Base-by-base conservation (phyloP, 2,888 invertebrate species). In the Bugula neritina region DNA sequence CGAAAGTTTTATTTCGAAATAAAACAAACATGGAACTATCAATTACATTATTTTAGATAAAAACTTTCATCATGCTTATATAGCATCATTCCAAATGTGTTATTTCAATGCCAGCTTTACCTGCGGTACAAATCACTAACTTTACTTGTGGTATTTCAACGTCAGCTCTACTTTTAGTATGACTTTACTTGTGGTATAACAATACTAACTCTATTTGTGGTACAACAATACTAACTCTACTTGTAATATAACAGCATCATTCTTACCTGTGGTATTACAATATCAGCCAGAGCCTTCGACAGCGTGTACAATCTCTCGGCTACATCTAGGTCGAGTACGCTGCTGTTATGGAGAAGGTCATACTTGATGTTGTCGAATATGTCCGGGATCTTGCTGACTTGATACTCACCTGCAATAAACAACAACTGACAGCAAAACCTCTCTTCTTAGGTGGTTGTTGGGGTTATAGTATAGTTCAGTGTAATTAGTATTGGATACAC, bases 351-450 rank as follows among this genome's bases (percentile, higher is more conserved):
- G 81, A 98, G 97, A 76, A 98, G 86, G 85, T 99, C 99, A 76
- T 86, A 99, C 83, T 99, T 99, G 79, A 99, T 98, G 83, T 98
- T 98, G 86, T 99, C 99, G 81, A 99, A 99, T 77, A 99, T 99
- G 83, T 99, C 99, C 0, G 99, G 98, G 73, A 99, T 94, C 86
- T 99, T 99, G 3, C 96, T 97, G 79, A 99, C 98, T 84, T 99
- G 99, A 84, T 92, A 99, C 54, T 80, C 79, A 25, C 81, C 76
- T 54, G 25, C 63, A 63, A 57, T 52, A 52, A 21, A 52, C 13
- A 52, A 17, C 10, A 17, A 52, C 52, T 52, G 10, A 10, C 52
- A 10, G 21, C 21, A 52, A 21, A 52, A n/a, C n/a, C n/a, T n/a
- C n/a, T n/a, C n/a, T n/a, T n/a, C n/a, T n/a, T n/a, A n/a, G n/a